Evolutionary conservation across 2,888 invertebrate species (phyloP), one percentile per base, ranked within the genome.

Genomic region (Cephalotes varians): DNA sequence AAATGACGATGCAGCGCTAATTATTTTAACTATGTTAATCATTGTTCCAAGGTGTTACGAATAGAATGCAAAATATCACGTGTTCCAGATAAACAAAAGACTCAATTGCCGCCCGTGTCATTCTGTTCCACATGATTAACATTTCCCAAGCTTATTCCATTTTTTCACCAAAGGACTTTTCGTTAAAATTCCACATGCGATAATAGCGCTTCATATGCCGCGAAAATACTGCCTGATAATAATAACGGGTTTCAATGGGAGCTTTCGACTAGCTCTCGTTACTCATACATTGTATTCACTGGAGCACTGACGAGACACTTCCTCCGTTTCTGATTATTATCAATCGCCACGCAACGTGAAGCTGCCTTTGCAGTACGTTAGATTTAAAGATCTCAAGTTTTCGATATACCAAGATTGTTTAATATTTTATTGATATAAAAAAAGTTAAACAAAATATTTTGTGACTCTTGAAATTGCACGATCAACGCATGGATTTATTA

Each of bases 241-340:
- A 40, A 28, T 37, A 40, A 37, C 21, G 44, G 15, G 7, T 37
- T 28, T 51, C 34, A 49, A 65, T 31, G 25, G n/a, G 62, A 18
- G 34, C 65, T 69, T 69, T 54, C 40, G 40, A 76, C 12, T n/a
- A 40, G 3, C n/a, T 72, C 15, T 56, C 44, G 37, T 77, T 21
- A 21, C 54, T 67, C 65, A 47, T 44, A 51, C 37, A 51, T 34
- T 44, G 56, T 31, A 34, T 58, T 72, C 72, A 79, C n/a, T 34
- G 12, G 34, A 72, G 56, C 73, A 71, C 72, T 79, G 73, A 79
- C 44, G 56, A 79, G 77, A 25, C 56, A 79, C 77, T 79, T 79
- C 77, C 77, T 79, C 56, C 44, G 44, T 49, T 72, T 72, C 47
- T 56, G 56, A 71, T 40, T 40, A 69, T 77, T 69, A 77, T 77